These are phyloP conservation scores for Podarcis muralis DNA, from an alignment of 2,113 vertebrate species.

Conservation along the genomic window DNA sequence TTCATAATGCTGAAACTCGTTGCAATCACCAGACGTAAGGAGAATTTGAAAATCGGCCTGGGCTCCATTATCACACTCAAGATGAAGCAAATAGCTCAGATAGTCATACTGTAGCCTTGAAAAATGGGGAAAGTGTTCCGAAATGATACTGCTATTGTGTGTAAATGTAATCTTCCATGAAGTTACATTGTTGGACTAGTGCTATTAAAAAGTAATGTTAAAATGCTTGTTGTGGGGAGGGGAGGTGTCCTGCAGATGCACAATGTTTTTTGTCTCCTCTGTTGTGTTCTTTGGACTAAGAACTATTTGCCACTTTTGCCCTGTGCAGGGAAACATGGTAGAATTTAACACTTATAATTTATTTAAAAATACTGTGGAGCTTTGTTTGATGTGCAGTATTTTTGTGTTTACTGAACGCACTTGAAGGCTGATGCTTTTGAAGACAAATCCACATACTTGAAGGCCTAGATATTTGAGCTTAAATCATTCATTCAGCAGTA, in stretches of 20 bases:
- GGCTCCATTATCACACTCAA: background rate
- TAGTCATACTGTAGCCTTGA: background rate
- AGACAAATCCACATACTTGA: background rate
- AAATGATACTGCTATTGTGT: background rate
- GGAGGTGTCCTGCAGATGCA: background rate
- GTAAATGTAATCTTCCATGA: constrained; percentile 18
- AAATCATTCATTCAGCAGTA: background rate
- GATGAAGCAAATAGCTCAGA: accelerated
- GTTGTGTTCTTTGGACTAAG: constrained; percentile 21
- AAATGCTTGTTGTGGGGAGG: background rate
- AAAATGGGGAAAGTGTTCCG: background rate
- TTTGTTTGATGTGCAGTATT: background rate
- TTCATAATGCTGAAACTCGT: background rate
- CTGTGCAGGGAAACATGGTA: background rate
- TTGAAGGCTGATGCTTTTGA: background rate
- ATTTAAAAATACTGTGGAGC: background rate
- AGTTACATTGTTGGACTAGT: background rate
- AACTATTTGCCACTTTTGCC: constrained; percentile 10
- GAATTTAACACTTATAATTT: constrained; percentile 30
- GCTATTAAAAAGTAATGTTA: background rate
- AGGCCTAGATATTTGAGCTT: background rate
- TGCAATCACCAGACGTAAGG: background rate
- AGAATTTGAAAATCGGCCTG: background rate
- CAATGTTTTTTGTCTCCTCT: background rate
- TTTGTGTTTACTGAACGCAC: background rate